Conservation (phyloP, 2,797 vertebrate species). For the Poecilia gillii region DNA sequence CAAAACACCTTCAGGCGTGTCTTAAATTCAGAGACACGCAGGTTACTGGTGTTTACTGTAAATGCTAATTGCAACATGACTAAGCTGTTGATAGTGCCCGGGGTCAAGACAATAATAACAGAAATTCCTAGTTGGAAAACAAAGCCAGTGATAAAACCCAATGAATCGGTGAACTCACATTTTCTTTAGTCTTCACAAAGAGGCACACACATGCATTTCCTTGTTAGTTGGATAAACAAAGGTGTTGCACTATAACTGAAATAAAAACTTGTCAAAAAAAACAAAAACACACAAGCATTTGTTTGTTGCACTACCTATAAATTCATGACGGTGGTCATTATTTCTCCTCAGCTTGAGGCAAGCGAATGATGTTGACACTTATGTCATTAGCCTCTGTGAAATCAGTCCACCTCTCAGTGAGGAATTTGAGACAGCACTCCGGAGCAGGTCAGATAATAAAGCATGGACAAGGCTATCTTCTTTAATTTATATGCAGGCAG, state of each 20-base stretch:
- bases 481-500: constrained; percentile 76
- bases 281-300: constrained; percentile 9
- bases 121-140: constrained; percentile 21
- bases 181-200: constrained; percentile 35
- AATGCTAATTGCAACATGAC: constrained; percentile 45
- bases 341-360: constrained; percentile 46
- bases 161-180: constrained; percentile 33
- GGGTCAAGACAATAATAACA: constrained; percentile 7
- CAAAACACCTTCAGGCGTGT: constrained; percentile 13
- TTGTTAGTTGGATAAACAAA: constrained; percentile 47
- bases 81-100: constrained; percentile 26
- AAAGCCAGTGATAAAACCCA: constrained; percentile 20
- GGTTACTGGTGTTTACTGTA: constrained; percentile 16
- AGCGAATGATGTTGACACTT: constrained; percentile 51
- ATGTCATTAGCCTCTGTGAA: constrained; percentile 59
- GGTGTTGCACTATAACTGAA: constrained; percentile 31
- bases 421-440: constrained; percentile 64
- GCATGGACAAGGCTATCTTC: constrained; percentile 62
- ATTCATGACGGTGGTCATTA: constrained; percentile 40
- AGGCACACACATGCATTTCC: constrained; percentile 15
- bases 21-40: constrained; percentile 15
- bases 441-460: constrained; percentile 62
- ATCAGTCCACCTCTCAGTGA: constrained; percentile 50
- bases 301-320: constrained; percentile 41
- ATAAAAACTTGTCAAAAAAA: constrained; percentile 26